Evolutionary conservation across 2,888 invertebrate genomes (phyloP).

Genomic region (Spodoptera exigua): DNA sequence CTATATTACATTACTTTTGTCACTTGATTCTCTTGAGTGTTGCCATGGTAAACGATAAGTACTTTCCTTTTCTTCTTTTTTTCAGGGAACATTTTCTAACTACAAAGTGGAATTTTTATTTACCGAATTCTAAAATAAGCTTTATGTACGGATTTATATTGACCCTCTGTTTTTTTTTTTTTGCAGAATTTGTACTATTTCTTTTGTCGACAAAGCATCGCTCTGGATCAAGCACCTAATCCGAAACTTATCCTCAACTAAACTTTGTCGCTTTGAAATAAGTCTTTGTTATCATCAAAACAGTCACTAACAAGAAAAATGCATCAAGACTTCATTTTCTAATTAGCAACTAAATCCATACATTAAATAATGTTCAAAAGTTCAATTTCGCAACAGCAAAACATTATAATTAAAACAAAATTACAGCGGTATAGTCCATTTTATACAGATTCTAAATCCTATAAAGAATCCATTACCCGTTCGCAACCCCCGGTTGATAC

Average conservation of each 20-base stretch:
- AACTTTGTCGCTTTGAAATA: too few species aligned
- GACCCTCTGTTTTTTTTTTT: too few species aligned
- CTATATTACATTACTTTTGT: constrained; percentile 35
- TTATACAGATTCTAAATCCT: not conserved
- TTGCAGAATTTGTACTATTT: too few species aligned
- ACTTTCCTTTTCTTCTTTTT: constrained; percentile 19
- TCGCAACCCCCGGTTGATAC: not conserved
- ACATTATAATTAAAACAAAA: not conserved
- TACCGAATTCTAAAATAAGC: too few species aligned
- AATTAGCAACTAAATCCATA: too few species aligned
- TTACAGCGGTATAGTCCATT: not conserved
- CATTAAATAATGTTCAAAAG: not conserved
- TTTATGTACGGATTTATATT: too few species aligned
- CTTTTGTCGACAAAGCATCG: too few species aligned
- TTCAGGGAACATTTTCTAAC: constrained; percentile 36
- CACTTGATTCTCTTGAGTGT: constrained; percentile 29
- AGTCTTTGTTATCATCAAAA: too few species aligned
- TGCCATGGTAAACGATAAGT: constrained; percentile 18
- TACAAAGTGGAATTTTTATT: not conserved
- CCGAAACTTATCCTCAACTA: too few species aligned
- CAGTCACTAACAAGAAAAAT: too few species aligned
- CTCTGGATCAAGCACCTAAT: too few species aligned
- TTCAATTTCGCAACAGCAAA: constrained; percentile 1
- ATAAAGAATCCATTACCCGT: constrained; percentile 1
- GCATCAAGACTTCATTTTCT: too few species aligned